Evolutionary conservation across 2,888 invertebrate genomes (phyloP).

Genomic region (Caenorhabditis sulstoni): DNA sequence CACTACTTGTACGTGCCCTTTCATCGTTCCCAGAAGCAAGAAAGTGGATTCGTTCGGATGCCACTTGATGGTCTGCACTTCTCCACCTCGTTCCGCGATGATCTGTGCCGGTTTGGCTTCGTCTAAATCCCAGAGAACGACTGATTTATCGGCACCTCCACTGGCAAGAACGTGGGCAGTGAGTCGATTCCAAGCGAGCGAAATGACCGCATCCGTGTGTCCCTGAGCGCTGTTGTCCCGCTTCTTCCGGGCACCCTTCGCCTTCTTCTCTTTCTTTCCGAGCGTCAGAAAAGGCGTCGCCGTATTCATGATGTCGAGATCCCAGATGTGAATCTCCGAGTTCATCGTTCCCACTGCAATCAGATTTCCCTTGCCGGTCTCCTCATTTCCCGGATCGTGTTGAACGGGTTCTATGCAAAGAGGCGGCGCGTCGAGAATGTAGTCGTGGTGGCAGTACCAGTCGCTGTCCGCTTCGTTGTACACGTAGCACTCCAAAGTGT

Average conservation of each 20-base stretch:
- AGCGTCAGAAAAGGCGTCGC: conserved; percentile 91
- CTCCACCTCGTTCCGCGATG: conserved; percentile 56
- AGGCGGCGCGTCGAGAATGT: conserved; percentile 91
- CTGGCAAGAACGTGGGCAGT: conserved; percentile 88
- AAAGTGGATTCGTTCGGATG: conserved; percentile 90
- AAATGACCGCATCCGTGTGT: conserved; percentile 92
- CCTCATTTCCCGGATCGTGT: conserved; percentile 88
- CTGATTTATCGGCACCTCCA: conserved; percentile 90
- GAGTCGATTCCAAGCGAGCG: conserved; percentile 90
- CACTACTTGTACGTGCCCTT: conserved; percentile 83
- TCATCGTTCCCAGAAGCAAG: conserved; percentile 89
- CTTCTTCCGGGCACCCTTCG: conserved; percentile 63
- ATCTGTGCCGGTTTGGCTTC: conserved; percentile 85
- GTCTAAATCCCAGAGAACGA: conserved; percentile 93
- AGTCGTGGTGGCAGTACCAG: conserved; percentile 91
- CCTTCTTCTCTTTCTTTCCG: conserved; percentile 56
- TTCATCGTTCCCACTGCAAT: conserved; percentile 95
- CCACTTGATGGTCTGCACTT: conserved; percentile 87
- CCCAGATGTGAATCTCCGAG: conserved; percentile 95
- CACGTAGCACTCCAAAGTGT: conserved; percentile 83
- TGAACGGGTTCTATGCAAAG: conserved; percentile 93
- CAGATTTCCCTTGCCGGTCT: conserved; percentile 85
- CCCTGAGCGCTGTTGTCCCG: conserved; percentile 81
- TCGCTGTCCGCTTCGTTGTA: conserved; percentile 92
- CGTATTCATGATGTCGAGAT: conserved; percentile 93